Evolutionary conservation across 2,113 vertebrate genomes (phyloP).

Genomic region (Ellobius talpinus): DNA sequence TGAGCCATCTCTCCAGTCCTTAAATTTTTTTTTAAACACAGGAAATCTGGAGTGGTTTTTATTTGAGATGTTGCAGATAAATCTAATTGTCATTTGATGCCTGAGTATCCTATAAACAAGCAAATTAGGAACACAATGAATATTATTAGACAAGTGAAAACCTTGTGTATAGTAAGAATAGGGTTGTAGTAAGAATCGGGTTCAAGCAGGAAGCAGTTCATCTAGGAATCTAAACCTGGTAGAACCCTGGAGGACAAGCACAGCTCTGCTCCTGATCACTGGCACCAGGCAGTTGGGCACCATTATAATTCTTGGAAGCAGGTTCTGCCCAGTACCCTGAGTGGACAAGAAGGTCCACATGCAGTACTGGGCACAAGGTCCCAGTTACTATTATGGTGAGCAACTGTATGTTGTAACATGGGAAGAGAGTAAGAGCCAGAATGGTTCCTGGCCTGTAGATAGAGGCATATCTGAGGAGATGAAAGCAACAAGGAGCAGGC

Average conservation of each 20-base stretch:
- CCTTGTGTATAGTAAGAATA: background rate
- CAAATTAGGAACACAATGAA: background rate
- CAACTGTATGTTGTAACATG: background rate
- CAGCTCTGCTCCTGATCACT: background rate
- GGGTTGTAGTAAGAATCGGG: no score
- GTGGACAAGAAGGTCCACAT: background rate
- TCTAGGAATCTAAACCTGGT: background rate
- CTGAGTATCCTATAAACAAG: background rate
- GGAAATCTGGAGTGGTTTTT: background rate
- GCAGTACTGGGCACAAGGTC: background rate
- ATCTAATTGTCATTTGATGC: background rate
- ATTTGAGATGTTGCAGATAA: background rate
- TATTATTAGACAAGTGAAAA: background rate
- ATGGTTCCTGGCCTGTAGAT: no score
- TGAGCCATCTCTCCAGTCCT: no score
- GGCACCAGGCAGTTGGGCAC: background rate
- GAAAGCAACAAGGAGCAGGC: background rate
- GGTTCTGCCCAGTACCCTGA: background rate
- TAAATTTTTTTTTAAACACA: background rate
- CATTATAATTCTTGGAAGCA: background rate
- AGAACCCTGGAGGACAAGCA: background rate
- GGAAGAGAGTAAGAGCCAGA: background rate
- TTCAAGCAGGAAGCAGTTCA: background rate
- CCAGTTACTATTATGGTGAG: background rate
- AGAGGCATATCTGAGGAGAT: background rate